Conservation (phyloP, 2,888 invertebrate species). For the Agrypnus murinus region DNA sequence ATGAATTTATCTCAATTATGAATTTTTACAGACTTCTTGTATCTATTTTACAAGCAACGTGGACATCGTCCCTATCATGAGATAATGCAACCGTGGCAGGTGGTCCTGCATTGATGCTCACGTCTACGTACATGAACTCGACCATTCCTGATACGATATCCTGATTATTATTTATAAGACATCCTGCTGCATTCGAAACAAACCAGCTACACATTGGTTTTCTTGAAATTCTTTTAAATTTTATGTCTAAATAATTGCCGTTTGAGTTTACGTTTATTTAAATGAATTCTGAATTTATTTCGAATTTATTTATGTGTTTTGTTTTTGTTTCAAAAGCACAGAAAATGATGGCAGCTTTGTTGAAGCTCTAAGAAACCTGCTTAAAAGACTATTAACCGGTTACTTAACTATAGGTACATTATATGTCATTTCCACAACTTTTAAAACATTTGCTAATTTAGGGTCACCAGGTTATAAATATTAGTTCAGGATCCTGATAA, state of each 20-base stretch:
- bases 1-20: background rate
- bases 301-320: too few species aligned
- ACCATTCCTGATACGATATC: conserved; percentile 54
- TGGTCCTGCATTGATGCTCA: conserved; percentile 54
- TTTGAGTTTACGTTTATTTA: too few species aligned
- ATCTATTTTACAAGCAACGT: conserved; percentile 38
- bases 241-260: background rate
- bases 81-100: conserved; percentile 56
- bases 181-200: conserved; percentile 51
- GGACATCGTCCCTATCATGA: conserved; percentile 49
- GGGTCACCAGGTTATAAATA: too few species aligned
- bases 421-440: too few species aligned
- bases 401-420: too few species aligned
- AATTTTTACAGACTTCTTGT: conserved; percentile 32
- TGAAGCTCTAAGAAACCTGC: too few species aligned
- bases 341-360: too few species aligned
- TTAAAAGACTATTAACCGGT: too few species aligned
- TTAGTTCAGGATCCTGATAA: too few species aligned
- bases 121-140: conserved; percentile 49
- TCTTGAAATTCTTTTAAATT: conserved; percentile 24
- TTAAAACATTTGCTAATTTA: too few species aligned
- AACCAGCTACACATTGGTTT: conserved; percentile 34
- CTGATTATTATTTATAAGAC: conserved; percentile 57
- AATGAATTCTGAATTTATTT: too few species aligned
- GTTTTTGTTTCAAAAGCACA: too few species aligned